Base-by-base conservation (phyloP, 2,888 invertebrate species). In the Loripinus fragilis region DNA sequence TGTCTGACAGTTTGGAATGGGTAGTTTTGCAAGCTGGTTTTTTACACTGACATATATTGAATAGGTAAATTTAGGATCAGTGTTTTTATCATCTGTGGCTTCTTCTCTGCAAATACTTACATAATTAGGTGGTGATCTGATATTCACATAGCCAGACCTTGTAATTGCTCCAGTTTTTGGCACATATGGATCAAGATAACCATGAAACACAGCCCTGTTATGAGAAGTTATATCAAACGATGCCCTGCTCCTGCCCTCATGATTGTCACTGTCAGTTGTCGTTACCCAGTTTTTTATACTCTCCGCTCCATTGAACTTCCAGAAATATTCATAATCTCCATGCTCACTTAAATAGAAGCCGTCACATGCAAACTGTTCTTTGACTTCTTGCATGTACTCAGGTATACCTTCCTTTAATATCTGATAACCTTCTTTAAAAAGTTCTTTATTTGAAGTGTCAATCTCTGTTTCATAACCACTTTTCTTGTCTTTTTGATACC, bases 131-230 rank as follows among this genome's bases (percentile, higher is more conserved):
- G 95, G 94, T 0, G 97, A 96, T 82, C 95, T 95, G 69, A 98
- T 95, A 88, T 96, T 96, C 86, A 97, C 97, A 93, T 97, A 98
- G 0, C 98, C 98, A 23, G 97, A 95, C 72, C 95, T 95, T 89
- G 96, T 96, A 0, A 96, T 95, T 78, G 94, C 94, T 1, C 98
- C 98, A 94, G 98, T 97, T 91, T 96, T 96, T 0, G 97, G 96
- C 17, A 96, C 94, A 76, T 95, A 95, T 0, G 96, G 91, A 71
- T 87, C 89, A 0, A 94, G 78, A 42, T 86, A 75, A 2, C 94
- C 94, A 75, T 88, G 87, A 81, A 94, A 94, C 8, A 94, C 41
- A 3, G 88, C 93, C 35, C 90, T 92, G 30, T 92, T 97, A 1
- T 95, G 94, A 45, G 95, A 94, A 86, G 96, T 96, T 85, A 96